Percentiles rank a stretch among this genome's conserved stretches.
Conservation (phyloP, 2,113 vertebrate species). For the Pelusios castaneus region DNA sequence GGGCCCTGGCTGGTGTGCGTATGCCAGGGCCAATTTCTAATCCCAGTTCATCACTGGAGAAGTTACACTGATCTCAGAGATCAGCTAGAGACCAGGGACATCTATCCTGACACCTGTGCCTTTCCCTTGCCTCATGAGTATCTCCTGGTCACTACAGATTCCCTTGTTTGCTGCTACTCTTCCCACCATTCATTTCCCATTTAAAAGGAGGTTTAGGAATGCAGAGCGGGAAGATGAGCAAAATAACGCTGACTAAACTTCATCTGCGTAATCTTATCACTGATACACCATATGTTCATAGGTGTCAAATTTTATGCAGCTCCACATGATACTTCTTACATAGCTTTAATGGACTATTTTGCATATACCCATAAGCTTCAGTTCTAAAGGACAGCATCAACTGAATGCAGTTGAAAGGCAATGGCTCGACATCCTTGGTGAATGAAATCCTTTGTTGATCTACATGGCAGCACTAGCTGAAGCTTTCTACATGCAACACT, state of each 20-base stretch:
- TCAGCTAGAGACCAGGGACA: constrained; percentile 10
- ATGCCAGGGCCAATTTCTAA: too few relatives aligned
- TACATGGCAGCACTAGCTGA: background rate
- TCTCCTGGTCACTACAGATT: constrained; percentile 2
- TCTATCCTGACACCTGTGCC: background rate
- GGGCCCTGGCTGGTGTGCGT: too few relatives aligned
- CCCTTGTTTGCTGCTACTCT: constrained; percentile 39
- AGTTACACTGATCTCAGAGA: background rate
- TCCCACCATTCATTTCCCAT: background rate
- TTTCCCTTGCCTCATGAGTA: background rate
- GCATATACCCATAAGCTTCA: background rate
- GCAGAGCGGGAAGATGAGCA: background rate
- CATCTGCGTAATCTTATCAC: background rate
- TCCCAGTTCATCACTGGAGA: too few relatives aligned
- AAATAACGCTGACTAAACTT: background rate
- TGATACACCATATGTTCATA: background rate
- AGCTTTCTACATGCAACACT: background rate
- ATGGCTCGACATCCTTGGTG: background rate
- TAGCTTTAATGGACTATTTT: background rate
- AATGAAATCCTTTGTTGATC: background rate
- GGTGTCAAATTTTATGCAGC: background rate
- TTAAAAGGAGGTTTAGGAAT: background rate
- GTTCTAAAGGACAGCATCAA: fast-evolving
- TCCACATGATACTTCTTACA: background rate
- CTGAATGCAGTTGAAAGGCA: background rate